Conservation (phyloP, 2,113 vertebrate genomes). For the Hydropotes inermis region DNA sequence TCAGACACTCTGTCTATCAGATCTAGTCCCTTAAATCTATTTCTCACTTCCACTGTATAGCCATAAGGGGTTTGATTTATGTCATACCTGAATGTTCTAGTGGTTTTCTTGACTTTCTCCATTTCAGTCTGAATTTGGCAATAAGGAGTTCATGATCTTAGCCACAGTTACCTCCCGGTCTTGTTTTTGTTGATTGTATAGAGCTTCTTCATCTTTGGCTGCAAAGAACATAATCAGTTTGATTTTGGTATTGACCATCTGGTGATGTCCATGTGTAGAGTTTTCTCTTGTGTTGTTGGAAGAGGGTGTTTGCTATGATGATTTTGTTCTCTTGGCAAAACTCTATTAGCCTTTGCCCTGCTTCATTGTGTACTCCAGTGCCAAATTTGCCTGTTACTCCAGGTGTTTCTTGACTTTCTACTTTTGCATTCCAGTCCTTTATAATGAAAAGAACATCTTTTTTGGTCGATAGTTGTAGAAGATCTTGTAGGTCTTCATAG, state of each 20-base stretch:
- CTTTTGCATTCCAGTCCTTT: too few species aligned
- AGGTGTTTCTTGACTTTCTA: too few species aligned
- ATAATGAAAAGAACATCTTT: too few species aligned
- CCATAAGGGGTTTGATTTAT: background rate
- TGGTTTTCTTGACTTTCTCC: background rate
- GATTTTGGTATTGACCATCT: background rate
- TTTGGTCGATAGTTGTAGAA: too few species aligned
- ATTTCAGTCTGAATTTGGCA: background rate
- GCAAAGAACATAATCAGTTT: background rate
- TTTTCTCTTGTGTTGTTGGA: background rate
- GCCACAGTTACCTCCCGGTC: too few species aligned
- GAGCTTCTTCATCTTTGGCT: background rate
- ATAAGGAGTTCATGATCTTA: background rate
- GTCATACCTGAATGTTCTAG: background rate
- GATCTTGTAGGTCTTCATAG: too few species aligned
- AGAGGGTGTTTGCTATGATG: background rate
- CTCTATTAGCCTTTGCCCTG: background rate
- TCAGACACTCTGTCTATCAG: background rate
- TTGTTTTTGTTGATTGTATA: background rate
- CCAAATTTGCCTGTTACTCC: background rate
- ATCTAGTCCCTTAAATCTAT: background rate
- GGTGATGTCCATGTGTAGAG: background rate
- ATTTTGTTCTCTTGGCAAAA: background rate
- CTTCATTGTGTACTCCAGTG: background rate
- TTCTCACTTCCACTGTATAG: background rate